These are phyloP conservation scores for Cervus canadensis DNA, from an alignment of 2,113 vertebrate species.

Conservation along the genomic window DNA sequence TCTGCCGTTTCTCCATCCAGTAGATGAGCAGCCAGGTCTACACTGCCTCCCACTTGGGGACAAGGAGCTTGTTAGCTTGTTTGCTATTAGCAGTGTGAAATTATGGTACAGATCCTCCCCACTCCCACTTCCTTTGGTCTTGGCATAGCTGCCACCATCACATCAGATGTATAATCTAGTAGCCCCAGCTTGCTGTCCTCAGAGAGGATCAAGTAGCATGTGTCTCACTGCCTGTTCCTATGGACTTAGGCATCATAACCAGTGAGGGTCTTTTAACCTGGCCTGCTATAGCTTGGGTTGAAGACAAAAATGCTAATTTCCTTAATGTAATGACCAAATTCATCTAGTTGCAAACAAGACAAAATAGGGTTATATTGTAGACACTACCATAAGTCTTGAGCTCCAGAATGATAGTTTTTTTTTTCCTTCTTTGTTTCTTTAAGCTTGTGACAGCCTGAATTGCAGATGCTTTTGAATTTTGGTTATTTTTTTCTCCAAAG, in stretches of 20 bases:
- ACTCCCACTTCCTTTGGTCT: neutral
- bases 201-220: constrained; percentile 45
- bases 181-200: constrained; percentile 23
- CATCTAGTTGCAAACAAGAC: constrained; percentile 7
- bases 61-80: neutral
- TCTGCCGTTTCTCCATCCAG: neutral
- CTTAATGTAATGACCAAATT: constrained; percentile 20
- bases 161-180: constrained; percentile 40
- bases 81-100: constrained; percentile 54
- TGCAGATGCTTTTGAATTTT: constrained; percentile 54
- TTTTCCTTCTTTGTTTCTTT: constrained; percentile 25
- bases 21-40: constrained; percentile 33
- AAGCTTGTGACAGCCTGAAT: constrained; percentile 46
- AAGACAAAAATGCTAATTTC: constrained; percentile 44
- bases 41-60: neutral
- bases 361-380: neutral
- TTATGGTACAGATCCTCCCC: constrained; percentile 48
- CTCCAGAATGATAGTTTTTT: constrained; percentile 33
- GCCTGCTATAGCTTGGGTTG: neutral
- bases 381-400: constrained; percentile 22
- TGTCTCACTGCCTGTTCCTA: constrained; percentile 33
- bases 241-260: constrained; percentile 34
- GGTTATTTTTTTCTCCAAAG: constrained; percentile 52
- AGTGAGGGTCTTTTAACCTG: constrained; percentile 39
- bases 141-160: constrained; percentile 22